Percentiles rank a stretch among this genome's conserved stretches.
These are phyloP conservation scores for Nyctibius grandis DNA, from an alignment of 2,797 vertebrate species.

Conservation along the genomic window DNA sequence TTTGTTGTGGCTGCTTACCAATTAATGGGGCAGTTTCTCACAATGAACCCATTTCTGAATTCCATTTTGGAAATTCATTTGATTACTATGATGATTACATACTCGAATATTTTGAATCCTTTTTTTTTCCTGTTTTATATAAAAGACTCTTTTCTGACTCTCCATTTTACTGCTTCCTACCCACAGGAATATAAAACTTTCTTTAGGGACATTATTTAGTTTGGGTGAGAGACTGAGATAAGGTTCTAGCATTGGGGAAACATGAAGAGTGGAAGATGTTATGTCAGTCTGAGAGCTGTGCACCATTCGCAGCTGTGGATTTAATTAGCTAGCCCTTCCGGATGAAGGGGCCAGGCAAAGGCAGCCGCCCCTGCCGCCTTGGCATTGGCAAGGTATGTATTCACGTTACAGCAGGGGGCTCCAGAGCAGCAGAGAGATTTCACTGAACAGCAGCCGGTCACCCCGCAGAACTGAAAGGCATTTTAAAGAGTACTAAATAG, in stretches of 20 bases:
- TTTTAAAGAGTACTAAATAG: not conserved
- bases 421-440: not conserved
- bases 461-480: rapidly evolving
- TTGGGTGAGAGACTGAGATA: not conserved
- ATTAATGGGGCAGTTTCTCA: not conserved
- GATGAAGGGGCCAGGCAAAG: not conserved
- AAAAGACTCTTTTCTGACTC: not conserved
- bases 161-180: not conserved
- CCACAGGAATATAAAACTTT: not conserved
- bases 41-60: not conserved
- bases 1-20: not conserved
- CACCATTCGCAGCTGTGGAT: not conserved
- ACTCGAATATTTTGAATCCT: not conserved
- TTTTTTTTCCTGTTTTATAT: not conserved
- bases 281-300: not conserved
- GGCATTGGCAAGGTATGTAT: not conserved
- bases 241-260: not conserved
- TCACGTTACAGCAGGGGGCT: not conserved
- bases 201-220: not conserved
- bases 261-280: not conserved
- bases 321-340: not conserved
- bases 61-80: not conserved
- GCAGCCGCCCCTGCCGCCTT: not conserved
- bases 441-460: not conserved
- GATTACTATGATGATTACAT: not conserved